Percentiles rank a stretch among this genome's conserved stretches.
Evolutionary conservation across 2,888 invertebrate species (phyloP).

Genomic region (Drosophila lacicola): DNA sequence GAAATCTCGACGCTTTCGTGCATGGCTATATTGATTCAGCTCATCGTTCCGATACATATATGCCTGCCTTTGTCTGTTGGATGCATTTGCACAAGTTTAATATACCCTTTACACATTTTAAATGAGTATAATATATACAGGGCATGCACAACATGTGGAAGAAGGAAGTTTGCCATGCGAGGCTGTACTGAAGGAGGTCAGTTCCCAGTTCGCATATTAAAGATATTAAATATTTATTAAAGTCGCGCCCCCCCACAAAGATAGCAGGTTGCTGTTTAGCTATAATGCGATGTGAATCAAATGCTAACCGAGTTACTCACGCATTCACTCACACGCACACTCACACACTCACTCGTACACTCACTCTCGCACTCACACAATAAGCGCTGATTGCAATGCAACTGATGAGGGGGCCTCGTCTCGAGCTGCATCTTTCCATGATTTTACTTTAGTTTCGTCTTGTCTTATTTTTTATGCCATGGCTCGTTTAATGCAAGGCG

Average conservation of each 20-base stretch:
- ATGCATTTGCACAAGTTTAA: too few species aligned
- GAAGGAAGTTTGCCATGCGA: slow-evolving; percentile 47
- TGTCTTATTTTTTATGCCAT: slow-evolving; percentile 34
- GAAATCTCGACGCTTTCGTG: too few species aligned
- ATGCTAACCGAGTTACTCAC: slow-evolving; percentile 51
- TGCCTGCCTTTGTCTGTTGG: too few species aligned
- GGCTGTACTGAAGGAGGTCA: slow-evolving; percentile 49
- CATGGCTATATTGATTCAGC: too few species aligned
- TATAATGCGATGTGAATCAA: slow-evolving; percentile 38
- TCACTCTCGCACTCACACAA: slow-evolving; percentile 30
- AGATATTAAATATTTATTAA: slow-evolving; percentile 50
- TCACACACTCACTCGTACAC: slow-evolving; percentile 19
- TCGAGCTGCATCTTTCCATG: slow-evolving; percentile 22
- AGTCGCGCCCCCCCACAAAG: slow-evolving; percentile 27
- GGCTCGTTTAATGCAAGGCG: slow-evolving; percentile 62
- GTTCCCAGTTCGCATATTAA: slow-evolving; percentile 45
- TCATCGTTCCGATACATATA: too few species aligned
- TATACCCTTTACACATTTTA: background rate
- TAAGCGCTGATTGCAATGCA: slow-evolving; percentile 55
- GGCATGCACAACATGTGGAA: slow-evolving; percentile 36
- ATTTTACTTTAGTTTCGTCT: slow-evolving; percentile 19
- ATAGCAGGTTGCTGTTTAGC: slow-evolving; percentile 40
- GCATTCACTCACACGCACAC: slow-evolving; percentile 35
- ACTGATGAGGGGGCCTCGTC: slow-evolving; percentile 19
- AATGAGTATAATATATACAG: slow-evolving; percentile 10